Conservation (phyloP, 2,888 invertebrate genomes). For the Archips xylosteana region DNA sequence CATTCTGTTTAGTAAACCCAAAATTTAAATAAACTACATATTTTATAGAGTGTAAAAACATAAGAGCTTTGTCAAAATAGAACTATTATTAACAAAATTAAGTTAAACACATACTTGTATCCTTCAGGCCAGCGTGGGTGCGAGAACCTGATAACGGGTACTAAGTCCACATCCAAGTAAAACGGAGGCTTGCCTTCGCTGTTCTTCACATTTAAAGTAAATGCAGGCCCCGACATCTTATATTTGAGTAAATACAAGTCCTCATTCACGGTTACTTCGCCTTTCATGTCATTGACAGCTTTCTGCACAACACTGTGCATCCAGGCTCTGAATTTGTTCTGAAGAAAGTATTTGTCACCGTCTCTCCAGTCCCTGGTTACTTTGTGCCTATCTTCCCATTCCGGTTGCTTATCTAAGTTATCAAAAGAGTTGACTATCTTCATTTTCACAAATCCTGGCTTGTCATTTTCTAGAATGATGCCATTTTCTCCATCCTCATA, state of each 20-base stretch:
- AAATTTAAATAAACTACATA: not conserved
- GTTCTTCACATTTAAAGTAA: slow-evolving; percentile 77
- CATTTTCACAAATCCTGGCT: slow-evolving; percentile 79
- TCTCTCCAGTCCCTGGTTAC: slow-evolving; percentile 75
- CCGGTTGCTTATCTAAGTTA: slow-evolving; percentile 65
- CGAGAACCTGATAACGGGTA: slow-evolving; percentile 80
- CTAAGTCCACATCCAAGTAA: slow-evolving; percentile 80
- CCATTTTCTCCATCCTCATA: slow-evolving; percentile 65
- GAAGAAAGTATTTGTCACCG: slow-evolving; percentile 73
- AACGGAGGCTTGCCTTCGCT: slow-evolving; percentile 55
- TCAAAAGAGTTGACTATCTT: slow-evolving; percentile 70
- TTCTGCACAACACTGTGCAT: slow-evolving; percentile 79
- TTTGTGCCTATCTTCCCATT: slow-evolving; percentile 72
- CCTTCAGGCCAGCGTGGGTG: slow-evolving; percentile 72
- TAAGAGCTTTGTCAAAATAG: too few species aligned
- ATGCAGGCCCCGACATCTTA: slow-evolving; percentile 83
- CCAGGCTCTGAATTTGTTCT: slow-evolving; percentile 82
- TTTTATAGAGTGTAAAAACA: too few species aligned
- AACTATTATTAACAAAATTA: too few species aligned
- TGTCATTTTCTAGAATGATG: slow-evolving; percentile 71
- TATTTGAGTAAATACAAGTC: slow-evolving; percentile 64
- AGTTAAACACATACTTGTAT: slow-evolving; percentile 58
- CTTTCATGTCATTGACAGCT: slow-evolving; percentile 70
- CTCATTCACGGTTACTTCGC: slow-evolving; percentile 60
- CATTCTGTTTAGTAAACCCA: not conserved